These are phyloP conservation scores for Ctenomys sociabilis DNA, from an alignment of 2,113 vertebrate species.

Conservation along the genomic window DNA sequence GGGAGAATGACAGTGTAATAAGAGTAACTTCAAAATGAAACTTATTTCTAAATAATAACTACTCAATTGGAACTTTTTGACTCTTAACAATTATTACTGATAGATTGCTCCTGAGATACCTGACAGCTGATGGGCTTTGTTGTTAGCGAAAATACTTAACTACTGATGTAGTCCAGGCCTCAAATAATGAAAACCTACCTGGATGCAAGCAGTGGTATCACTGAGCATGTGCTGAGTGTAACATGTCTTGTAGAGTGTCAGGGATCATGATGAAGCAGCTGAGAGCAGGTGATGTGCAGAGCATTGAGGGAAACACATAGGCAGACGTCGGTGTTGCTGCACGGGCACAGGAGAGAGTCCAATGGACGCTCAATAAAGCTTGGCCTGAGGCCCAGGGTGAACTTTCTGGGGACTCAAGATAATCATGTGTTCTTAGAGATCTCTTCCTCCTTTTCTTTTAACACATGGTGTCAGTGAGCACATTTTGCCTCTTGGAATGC, in stretches of 20 bases:
- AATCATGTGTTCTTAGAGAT: neutral
- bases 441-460: neutral
- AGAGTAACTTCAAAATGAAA: neutral
- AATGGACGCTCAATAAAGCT: neutral
- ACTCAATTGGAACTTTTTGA: neutral
- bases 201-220: fast-evolving
- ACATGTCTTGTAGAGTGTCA: neutral
- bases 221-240: neutral
- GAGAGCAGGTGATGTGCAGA: neutral
- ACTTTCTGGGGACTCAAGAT: neutral
- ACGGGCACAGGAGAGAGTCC: neutral
- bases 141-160: neutral
- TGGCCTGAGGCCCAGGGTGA: neutral
- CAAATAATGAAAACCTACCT: neutral
- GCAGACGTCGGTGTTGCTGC: neutral
- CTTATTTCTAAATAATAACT: neutral
- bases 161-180: no score
- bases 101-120: neutral
- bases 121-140: neutral
- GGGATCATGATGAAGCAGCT: neutral
- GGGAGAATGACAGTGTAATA: neutral
- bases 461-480: neutral
- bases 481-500: neutral
- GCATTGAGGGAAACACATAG: no score
- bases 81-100: neutral